Evolutionary conservation across 2,888 invertebrate species (phyloP).

Genomic region (Volucella bombylans): DNA sequence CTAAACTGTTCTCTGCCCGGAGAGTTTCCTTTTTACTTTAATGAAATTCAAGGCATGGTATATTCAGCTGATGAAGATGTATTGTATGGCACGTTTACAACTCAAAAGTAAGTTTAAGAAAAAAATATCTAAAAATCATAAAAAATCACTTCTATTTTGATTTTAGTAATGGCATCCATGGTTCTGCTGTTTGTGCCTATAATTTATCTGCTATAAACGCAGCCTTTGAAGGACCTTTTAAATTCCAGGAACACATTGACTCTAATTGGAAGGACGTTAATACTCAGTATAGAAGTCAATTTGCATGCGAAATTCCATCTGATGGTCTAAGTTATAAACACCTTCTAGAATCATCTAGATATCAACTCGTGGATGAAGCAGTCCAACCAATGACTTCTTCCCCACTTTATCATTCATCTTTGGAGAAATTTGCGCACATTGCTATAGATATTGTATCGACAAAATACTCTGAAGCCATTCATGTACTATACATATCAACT

Average conservation of each 20-base stretch:
- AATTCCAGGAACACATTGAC: constrained; percentile 89
- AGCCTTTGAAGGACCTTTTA: constrained; percentile 93
- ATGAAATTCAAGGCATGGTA: constrained; percentile 93
- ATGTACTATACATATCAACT: constrained; percentile 92
- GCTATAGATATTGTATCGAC: constrained; percentile 91
- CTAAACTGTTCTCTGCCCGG: constrained; percentile 92
- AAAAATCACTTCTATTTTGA: constrained; percentile 39
- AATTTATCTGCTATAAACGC: constrained; percentile 91
- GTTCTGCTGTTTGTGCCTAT: constrained; percentile 95
- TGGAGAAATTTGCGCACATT: constrained; percentile 89
- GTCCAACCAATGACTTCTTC: constrained; percentile 88
- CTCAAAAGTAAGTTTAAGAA: constrained; percentile 85
- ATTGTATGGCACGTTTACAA: constrained; percentile 92
- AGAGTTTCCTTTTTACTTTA: constrained; percentile 93
- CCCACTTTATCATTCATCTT: constrained; percentile 88
- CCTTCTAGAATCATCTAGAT: constrained; percentile 87
- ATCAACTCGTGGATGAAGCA: constrained; percentile 94
- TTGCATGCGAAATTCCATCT: constrained; percentile 84
- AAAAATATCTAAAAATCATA: not conserved
- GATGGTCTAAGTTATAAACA: constrained; percentile 80
- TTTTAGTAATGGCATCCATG: constrained; percentile 91
- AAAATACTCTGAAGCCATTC: constrained; percentile 87
- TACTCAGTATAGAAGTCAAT: constrained; percentile 85
- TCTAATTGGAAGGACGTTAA: constrained; percentile 90
- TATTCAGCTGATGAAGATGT: constrained; percentile 90